Evolutionary conservation across 2,797 vertebrate genomes (phyloP).

Genomic region (Ceyx erithaca): DNA sequence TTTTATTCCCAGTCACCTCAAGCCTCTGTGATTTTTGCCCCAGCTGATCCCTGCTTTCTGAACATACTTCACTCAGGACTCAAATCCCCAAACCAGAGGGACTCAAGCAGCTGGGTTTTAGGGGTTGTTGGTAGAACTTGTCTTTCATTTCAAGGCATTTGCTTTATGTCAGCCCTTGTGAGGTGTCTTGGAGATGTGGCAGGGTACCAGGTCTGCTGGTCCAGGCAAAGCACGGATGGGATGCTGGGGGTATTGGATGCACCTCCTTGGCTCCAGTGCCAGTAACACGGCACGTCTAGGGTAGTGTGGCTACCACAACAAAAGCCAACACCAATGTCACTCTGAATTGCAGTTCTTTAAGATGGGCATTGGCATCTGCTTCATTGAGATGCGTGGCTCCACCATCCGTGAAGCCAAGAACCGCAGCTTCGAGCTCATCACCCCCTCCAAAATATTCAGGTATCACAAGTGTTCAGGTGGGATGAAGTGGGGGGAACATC

Average conservation of each 20-base stretch:
- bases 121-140: background rate
- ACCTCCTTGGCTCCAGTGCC: background rate
- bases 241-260: fast-evolving
- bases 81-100: background rate
- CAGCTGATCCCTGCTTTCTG: background rate
- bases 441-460: conserved; percentile 94
- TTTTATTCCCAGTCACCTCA: background rate
- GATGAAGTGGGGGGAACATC: background rate
- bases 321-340: background rate
- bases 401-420: conserved; percentile 92
- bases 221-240: background rate
- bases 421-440: conserved; percentile 93
- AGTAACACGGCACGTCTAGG: fast-evolving
- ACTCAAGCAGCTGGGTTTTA: fast-evolving
- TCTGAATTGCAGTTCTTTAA: conserved; percentile 86
- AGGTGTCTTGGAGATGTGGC: background rate
- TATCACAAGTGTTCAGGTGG: background rate
- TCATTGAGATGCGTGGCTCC: conserved; percentile 90
- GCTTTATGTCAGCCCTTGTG: background rate
- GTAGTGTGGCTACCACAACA: fast-evolving
- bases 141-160: background rate
- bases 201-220: background rate
- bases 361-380: conserved; percentile 89
- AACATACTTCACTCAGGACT: background rate
- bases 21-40: background rate